Percentiles rank a stretch among this genome's conserved stretches.
Evolutionary conservation across 2,797 vertebrate species (phyloP).

Genomic region (Brachyalestes nurse): DNA sequence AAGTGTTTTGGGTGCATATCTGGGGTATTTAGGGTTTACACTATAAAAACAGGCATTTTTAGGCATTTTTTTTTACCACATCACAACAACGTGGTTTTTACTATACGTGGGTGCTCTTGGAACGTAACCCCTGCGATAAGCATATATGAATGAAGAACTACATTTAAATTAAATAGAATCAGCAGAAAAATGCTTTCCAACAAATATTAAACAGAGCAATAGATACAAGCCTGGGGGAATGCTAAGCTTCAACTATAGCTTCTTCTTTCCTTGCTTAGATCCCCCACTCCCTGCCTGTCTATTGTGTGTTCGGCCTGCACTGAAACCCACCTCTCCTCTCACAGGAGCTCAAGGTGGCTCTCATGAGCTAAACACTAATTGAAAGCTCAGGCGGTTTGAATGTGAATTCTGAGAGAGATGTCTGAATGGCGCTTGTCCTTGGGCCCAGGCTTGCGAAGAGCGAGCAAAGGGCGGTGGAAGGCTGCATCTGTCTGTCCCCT

Average conservation of each 20-base stretch:
- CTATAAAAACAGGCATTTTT: too few relatives aligned
- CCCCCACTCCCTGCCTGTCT: constrained; percentile 43
- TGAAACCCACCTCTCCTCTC: constrained; percentile 71
- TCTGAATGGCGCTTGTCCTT: constrained; percentile 75
- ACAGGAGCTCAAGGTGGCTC: constrained; percentile 72
- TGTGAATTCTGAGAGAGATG: constrained; percentile 69
- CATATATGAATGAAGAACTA: too few relatives aligned
- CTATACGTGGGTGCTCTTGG: too few relatives aligned
- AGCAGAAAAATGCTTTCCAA: background rate
- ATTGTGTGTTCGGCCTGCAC: constrained; percentile 61
- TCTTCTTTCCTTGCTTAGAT: constrained; percentile 37
- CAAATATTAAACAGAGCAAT: background rate
- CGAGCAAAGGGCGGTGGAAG: constrained; percentile 68
- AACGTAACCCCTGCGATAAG: too few relatives aligned
- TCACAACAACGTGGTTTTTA: too few relatives aligned
- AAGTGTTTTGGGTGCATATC: too few relatives aligned
- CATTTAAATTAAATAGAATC: background rate
- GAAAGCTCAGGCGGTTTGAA: constrained; percentile 73
- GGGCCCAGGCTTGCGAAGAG: constrained; percentile 69
- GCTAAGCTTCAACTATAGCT: background rate
- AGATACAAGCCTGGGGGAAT: constrained; percentile 40
- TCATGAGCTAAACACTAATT: constrained; percentile 80
- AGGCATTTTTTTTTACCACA: too few relatives aligned
- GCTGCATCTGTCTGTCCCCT: constrained; percentile 50
- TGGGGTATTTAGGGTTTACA: too few relatives aligned